Base-by-base conservation (phyloP, 2,113 vertebrate species). In the Xenopus borealis region DNA sequence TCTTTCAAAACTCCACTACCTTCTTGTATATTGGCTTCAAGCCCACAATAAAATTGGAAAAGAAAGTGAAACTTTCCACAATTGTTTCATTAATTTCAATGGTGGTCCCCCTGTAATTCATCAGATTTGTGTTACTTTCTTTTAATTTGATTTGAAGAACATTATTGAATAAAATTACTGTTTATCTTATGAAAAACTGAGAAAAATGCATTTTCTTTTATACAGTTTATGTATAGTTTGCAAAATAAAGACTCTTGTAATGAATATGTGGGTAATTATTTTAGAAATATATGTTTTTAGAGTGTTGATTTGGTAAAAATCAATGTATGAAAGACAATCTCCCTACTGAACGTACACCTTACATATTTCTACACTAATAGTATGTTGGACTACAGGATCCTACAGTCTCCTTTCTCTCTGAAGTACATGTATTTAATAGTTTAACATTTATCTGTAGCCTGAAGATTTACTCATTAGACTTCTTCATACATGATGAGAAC, bases 161-260 rank as follows among this genome's bases (percentile, higher is more conserved):
- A 75, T 78, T 81, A 77, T 87, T 82, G 85, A 83, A 68, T 84
- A 89, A 84, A 83, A 86, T 84, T 83, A 84, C 79, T 87, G 80
- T 86, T 90, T 84, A 83, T 66, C 75, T 83, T 89, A 79, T 83
- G 84, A 89, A 70, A 86, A 87, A 89, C 83, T 86, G 83, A 90
- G 86, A 87, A 85, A 76, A 90, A 90, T 90, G 85, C 86, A 83
- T 95, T 96, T 90, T 90, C 82, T 89, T 95, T 95, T 93, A 81
- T 93, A 95, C 90, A 85, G 90, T 96, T 93, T 94, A 92, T 94
- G 92, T 96, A 94, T 94, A 92, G 92, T 95, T 98, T 96, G 91
- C 92, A 94, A 93, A 98, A 98, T 95, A 96, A 95, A 95, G 88
- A 91, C 83, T 93, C 93, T 94, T 94, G 85, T 95, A 95, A 94